These are phyloP conservation scores for Hetaerina titia DNA, from an alignment of 2,888 invertebrate genomes.

Conservation along the genomic window DNA sequence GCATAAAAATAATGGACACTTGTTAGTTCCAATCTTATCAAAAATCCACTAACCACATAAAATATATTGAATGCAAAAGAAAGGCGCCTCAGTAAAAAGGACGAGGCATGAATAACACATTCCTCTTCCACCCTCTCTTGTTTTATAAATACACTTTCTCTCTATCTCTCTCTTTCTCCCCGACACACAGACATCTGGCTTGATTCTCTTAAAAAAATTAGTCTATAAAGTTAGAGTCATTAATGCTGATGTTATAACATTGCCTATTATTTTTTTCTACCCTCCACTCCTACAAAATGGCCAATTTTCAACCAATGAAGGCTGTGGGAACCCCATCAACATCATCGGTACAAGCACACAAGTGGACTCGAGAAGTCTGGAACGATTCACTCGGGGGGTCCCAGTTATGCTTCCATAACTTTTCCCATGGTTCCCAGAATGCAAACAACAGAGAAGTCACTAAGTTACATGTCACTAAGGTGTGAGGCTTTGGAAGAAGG, in stretches of 20 bases:
- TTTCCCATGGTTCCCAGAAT: background rate
- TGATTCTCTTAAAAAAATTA: conserved; percentile 44
- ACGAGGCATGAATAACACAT: background rate
- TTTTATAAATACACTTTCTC: background rate
- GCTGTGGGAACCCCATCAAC: background rate
- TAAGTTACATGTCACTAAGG: background rate
- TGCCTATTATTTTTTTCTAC: background rate
- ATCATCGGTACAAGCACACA: background rate
- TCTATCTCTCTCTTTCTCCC: background rate
- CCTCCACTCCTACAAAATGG: background rate
- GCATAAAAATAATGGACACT: conserved; percentile 65
- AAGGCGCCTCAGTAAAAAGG: conserved; percentile 34
- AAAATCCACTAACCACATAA: conserved; percentile 65
- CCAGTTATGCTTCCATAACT: background rate
- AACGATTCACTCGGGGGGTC: background rate
- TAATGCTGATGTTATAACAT: conserved; percentile 24
- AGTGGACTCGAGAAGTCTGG: background rate
- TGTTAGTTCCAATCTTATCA: conserved; percentile 59
- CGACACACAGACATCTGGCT: background rate
- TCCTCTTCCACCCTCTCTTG: background rate
- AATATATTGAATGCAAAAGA: conserved; percentile 59
- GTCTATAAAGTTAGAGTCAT: background rate
- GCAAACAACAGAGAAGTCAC: background rate
- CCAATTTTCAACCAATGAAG: background rate
- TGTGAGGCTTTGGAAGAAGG: background rate